Base-by-base conservation (phyloP, 2,113 vertebrate species). In the Leptodactylus fuscus region DNA sequence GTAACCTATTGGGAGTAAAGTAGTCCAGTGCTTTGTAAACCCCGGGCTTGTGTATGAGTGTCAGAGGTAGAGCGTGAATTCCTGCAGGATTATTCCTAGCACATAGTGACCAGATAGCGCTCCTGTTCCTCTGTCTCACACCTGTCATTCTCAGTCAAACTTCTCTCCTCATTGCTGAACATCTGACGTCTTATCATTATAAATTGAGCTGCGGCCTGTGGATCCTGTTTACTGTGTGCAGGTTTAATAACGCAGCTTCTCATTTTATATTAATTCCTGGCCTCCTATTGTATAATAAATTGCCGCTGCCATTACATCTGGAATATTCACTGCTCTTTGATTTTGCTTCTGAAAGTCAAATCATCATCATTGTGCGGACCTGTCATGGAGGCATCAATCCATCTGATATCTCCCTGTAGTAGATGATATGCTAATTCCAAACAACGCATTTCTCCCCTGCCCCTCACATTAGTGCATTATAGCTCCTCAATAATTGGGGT, bases 181-280 rank as follows among this genome's bases (percentile, higher is more conserved):
- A 24, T 55, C 53, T 79, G 76, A 79, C 55, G 51, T 58, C 32
- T 36, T 36, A 51, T 55, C 34, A 78, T 79, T 79, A 79, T 60
- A 60, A 58, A 79, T 79, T 24, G 51, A 15, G 55, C 29, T 15
- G 12, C 1, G 3, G 51, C 32, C 34, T 44, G 5, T 2, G 16
- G 13, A 24, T 34, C 20, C 76, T 79, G 76, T 60, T 79, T 41
- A 79, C 76, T 4, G 55, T 60, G n/a, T 22, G 53, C 51, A 18
- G 49, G 24, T 36, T 84, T 60, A 77, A 65, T 77, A 77, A 48
- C 46, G 58, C 16, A 12, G 55, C 62, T 36, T 22, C 16, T 34
- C 73, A 6, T 34, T 16, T 38, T 67, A 46, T 77, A 77, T 85
- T 77, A 67, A 82, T 70, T 82, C 81, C 32, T 10, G 36, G 53